Base-by-base conservation (phyloP, 2,888 invertebrate genomes). In the Adela reaumurella region DNA sequence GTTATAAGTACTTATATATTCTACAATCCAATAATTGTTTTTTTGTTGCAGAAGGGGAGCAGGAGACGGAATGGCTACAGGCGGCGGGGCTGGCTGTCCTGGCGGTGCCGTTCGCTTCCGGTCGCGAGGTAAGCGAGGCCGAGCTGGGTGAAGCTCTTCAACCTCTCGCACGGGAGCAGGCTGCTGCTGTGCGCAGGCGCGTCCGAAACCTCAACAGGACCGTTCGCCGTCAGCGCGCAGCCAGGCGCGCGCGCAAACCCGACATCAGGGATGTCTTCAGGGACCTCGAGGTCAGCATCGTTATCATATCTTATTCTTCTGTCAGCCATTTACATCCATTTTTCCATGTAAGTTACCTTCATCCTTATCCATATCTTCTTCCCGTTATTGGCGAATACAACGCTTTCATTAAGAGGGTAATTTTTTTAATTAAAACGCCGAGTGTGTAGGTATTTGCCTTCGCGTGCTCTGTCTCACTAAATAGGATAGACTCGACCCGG, bases 191-290 rank as follows among this genome's bases (percentile, higher is more conserved):
- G 19, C 81, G 87, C 55, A 81, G 88, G 49, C 78, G 92, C 17
- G 89, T 92, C 20, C 80, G 86, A 49, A 85, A 89, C 10, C 81
- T 92, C 50, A 92, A 91, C 70, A 84, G 87, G 53, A 92, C 92
- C 1, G 83, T 90, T 28, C 81, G 88, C 48, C 82, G 84, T 59
- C 71, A 81, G 53, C 78, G 82, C 46, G 81, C 82, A 1, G 76
- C 74, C 29, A 69, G 74, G 17, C 60, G 77, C 46, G 70, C 86
- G n/a, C 83, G 85, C 52, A 88, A 89, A 59, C 89, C 89, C 14
- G 92, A 93, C 64, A 90, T 92, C 52, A 74, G 92, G 57, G 91
- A 92, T 70, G 88, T 93, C 47, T 89, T 92, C 62, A 85, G 89
- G 66, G 90, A 91, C 70, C 81, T 88, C 55, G 92, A 92, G 83